These are phyloP conservation scores for Erebia ligea DNA, from an alignment of 2,888 invertebrate genomes.

Conservation along the genomic window DNA sequence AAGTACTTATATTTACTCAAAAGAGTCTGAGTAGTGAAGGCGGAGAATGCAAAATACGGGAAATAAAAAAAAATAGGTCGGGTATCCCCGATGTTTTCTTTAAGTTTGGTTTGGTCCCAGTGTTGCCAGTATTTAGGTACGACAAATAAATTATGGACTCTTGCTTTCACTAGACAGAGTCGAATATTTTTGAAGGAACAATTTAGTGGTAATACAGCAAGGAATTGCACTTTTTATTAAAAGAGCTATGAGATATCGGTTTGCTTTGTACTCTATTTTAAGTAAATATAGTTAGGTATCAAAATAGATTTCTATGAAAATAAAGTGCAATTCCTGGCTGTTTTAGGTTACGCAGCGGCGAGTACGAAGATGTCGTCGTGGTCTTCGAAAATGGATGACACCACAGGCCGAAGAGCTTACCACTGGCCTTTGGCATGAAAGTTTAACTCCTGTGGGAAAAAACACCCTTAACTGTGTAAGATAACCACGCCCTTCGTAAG, in stretches of 20 bases:
- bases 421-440: slow-evolving; percentile 58
- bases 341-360: slow-evolving; percentile 53
- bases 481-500: slow-evolving; percentile 10
- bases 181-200: too few species aligned
- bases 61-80: too few species aligned
- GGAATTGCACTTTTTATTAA: slow-evolving; percentile 65
- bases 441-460: slow-evolving; percentile 45
- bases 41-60: too few species aligned
- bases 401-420: slow-evolving; percentile 67
- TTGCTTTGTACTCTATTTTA: not conserved
- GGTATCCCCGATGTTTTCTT: too few species aligned
- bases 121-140: too few species aligned
- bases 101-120: too few species aligned
- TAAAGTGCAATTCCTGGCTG: slow-evolving; percentile 71
- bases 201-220: slow-evolving; percentile 47
- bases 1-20: not conserved
- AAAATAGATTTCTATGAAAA: not conserved
- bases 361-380: slow-evolving; percentile 44
- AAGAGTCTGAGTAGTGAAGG: too few species aligned
- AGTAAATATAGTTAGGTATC: not conserved
- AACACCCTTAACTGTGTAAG: slow-evolving; percentile 51
- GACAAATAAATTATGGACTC: too few species aligned
- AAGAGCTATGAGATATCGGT: not conserved
- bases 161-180: too few species aligned
- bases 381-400: slow-evolving; percentile 66